Base-by-base conservation (phyloP, 1,140 invertebrate species). In the Anadara kagoshimensis region DNA sequence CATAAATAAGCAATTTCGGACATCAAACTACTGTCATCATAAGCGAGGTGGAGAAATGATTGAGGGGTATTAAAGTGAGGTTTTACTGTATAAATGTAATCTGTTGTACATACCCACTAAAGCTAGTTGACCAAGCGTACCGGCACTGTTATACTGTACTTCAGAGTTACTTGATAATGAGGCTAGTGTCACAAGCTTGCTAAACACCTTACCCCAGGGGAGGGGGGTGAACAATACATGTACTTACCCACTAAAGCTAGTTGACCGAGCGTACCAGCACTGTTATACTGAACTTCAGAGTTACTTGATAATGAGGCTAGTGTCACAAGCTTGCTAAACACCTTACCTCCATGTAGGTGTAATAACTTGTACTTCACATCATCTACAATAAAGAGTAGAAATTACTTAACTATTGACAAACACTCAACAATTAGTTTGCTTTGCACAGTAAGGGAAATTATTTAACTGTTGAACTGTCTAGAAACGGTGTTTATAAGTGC, bases 91-190 rank as follows among this genome's bases (percentile, higher is more conserved):
- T n/a, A n/a, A n/a, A n/a, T n/a, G n/a, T n/a, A n/a, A n/a, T n/a
- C n/a, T n/a, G n/a, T 2, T n/a, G 10, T 43, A 80, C 79, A 64
- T 78, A 86, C 85, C 72, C 44, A 75, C 65, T 41, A 84, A 49
- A 16, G 80, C 67, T 0, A 86, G 49, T 57, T 86, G 85, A 2
- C 83, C 82, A 0, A 86, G 67, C 5, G 76, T 84, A 5, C 85
- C 85, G 20, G 81, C 85, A 79, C 81, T 81, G 69, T 86, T 86
- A 63, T 86, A 86, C 53, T 82, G 80, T 16, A 84, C 75, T 44
- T 86, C 85, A 47, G 78, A 61, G 57, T 78, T 76, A 54, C 58
- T 75, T 12, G 75, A 81, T 11, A 81, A 62, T 1, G 82, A 71
- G 4, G 83, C 83, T 56, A 85, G 69, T 24, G 77, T 77, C 0